Evolutionary conservation across 2,888 invertebrate species (phyloP).

Genomic region (Drosophila aldrichi): DNA sequence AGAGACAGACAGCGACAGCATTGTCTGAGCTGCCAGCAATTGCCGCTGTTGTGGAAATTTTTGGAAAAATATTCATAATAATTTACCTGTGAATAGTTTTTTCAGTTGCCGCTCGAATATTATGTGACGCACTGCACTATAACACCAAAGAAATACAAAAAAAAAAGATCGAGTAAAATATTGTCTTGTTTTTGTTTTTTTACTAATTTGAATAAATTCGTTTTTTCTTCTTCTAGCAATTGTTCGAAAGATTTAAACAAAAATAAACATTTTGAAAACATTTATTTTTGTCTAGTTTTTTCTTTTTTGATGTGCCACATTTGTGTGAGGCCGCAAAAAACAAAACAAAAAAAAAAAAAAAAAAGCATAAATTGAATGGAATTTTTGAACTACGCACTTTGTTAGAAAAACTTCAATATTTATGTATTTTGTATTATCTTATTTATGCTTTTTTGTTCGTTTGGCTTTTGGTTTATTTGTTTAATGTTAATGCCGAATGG

Average conservation of each 20-base stretch:
- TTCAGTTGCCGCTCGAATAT: neutral
- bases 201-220: slow-evolving; percentile 11
- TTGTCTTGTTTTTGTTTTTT: slow-evolving; percentile 6
- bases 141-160: slow-evolving; percentile 39
- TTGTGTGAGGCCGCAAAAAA: slow-evolving; percentile 7
- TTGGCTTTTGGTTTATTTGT: slow-evolving; percentile 38
- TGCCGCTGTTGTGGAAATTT: slow-evolving; percentile 11
- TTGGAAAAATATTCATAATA: neutral
- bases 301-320: slow-evolving; percentile 12
- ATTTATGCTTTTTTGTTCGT: slow-evolving; percentile 6
- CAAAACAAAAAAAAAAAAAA: neutral
- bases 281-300: slow-evolving; percentile 22
- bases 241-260: slow-evolving; percentile 11
- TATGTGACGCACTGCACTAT: slow-evolving; percentile 33
- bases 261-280: slow-evolving; percentile 27
- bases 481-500: slow-evolving; percentile 26
- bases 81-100: slow-evolving; percentile 34
- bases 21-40: slow-evolving; percentile 20
- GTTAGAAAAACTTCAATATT: slow-evolving; percentile 38
- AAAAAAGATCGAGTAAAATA: neutral
- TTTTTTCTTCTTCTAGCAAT: slow-evolving; percentile 1
- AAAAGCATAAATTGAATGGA: neutral
- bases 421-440: slow-evolving; percentile 6
- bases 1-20: neutral
- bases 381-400: slow-evolving; percentile 25